phyloP scores from a whole-genome alignment of 2,888 invertebrate genomes.

The Neoascia interrupta region DNA sequence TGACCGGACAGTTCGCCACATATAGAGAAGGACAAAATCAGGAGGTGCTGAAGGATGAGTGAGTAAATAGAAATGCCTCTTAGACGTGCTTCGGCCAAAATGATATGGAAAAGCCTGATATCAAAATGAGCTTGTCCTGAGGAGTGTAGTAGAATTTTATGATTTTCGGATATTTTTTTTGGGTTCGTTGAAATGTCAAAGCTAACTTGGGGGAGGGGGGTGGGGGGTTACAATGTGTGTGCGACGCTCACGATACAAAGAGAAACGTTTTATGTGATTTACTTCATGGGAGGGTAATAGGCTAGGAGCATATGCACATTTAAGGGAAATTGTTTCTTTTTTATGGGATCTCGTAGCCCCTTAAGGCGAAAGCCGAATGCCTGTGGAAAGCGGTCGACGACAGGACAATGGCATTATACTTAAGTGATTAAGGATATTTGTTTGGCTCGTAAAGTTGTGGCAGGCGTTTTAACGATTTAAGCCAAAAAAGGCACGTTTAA shows the following conservation, averaged over 20 bases:
- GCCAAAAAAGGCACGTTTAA: conserved; percentile 34
- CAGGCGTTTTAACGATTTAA: conserved; percentile 15
- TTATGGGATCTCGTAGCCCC: conserved; percentile 21
- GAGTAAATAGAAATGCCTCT: too few species aligned
- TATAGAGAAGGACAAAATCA: too few species aligned
- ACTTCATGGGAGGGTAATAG: conserved; percentile 16
- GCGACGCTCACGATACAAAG: not conserved
- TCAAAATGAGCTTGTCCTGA: too few species aligned
- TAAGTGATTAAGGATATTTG: conserved; percentile 43
- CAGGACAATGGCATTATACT: conserved; percentile 13
- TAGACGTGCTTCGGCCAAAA: too few species aligned
- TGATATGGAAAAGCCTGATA: too few species aligned
- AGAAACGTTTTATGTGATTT: conserved; percentile 26
- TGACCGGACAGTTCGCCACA: too few species aligned
- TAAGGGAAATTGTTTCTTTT: conserved; percentile 45
- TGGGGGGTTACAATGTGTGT: not conserved
- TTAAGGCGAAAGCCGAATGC: not conserved
- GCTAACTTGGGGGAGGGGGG: too few species aligned
- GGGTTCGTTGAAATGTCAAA: conserved; percentile 38
- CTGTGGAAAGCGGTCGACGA: not conserved
- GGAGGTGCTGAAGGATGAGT: too few species aligned
- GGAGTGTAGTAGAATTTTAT: conserved; percentile 27
- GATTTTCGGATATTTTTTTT: conserved; percentile 37
- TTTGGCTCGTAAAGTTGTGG: conserved; percentile 39
- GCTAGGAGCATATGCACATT: conserved; percentile 46